phyloP scores from a whole-genome alignment of 2,797 vertebrate genomes.

The Anguilla obscura region DNA sequence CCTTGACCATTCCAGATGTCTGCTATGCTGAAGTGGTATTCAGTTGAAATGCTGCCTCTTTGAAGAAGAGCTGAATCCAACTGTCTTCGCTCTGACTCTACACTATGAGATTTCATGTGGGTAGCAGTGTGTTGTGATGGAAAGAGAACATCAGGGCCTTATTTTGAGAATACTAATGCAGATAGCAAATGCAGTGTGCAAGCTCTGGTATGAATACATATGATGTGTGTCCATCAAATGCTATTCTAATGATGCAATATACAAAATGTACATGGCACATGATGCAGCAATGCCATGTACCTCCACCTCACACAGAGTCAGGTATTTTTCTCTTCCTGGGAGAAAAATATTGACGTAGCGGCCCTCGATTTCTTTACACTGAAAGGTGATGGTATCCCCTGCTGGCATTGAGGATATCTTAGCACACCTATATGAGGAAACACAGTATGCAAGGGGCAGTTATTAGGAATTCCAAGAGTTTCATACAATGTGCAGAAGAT shows the following conservation, averaged over 20 bases:
- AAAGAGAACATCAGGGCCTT: background rate
- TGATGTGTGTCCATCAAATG: background rate
- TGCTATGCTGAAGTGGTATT: background rate
- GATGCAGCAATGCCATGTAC: slow-evolving; percentile 33
- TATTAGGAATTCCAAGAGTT: too few species aligned
- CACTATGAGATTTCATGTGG: background rate
- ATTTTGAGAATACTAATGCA: background rate
- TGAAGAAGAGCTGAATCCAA: background rate
- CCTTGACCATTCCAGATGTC: background rate
- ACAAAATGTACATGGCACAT: background rate
- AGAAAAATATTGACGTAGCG: slow-evolving; percentile 55
- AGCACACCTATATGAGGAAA: slow-evolving; percentile 47
- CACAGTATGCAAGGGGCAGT: background rate
- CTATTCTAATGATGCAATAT: background rate
- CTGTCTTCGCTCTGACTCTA: background rate
- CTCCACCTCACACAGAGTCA: slow-evolving; percentile 57
- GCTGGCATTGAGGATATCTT: slow-evolving; percentile 36
- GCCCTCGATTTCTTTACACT: slow-evolving; percentile 54
- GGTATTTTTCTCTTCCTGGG: slow-evolving; percentile 35
- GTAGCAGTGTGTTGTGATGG: background rate
- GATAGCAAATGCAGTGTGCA: background rate
- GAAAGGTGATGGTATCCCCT: slow-evolving; percentile 38
- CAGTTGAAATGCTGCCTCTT: background rate
- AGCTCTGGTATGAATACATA: background rate
- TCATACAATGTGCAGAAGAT: too few species aligned